Base-by-base conservation (phyloP, 1,140 invertebrate genomes). In the Andricus grossulariae region DNA sequence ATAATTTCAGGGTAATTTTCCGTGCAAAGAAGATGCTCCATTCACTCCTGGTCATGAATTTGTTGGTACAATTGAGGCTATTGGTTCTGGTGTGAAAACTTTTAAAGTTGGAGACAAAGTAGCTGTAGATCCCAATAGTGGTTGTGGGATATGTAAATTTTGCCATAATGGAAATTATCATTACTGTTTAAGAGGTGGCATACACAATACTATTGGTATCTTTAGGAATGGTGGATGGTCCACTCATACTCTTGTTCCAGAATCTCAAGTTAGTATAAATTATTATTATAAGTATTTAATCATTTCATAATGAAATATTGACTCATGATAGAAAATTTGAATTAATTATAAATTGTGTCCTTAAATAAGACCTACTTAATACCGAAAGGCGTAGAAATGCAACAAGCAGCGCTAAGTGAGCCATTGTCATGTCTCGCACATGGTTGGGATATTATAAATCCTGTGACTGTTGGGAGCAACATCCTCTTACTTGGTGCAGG, bases 41-140 rank as follows among this genome's bases (percentile, higher is more conserved):
- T 82, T 95, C 5, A 93, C 93, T 1, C 86, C 95, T 16, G 95
- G 95, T 0, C 95, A 96, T 83, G 95, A 96, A 88, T 95, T 95
- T 82, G 93, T 93, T 72, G 95, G 95, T 0, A 90, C 90, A 0
- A 90, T 96, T 0, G 86, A 92, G 25, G 91, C 93, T 10, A 86
- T 94, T 4, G 95, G 95, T 5, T 82, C 89, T 18, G 84, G 86
- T 2, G 93, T 94, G 0, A 93, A 87, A 4, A 88, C 88, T 25
- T 92, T 96, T 52, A 93, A 94, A 88, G 84, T 92, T 15, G 95
- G 95, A 6, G 93, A 95, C 80, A 92, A 90, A 74, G 94, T 96
- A 2, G 93, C 92, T 3, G 93, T 95, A 0, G 94, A 96, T 86
- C 95, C 95, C 0, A 95, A 95, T 82, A 92, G 90, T 74, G 93